These are phyloP conservation scores for Triplophysa tibetana DNA, from an alignment of 2,113 vertebrate genomes.

Conservation along the genomic window DNA sequence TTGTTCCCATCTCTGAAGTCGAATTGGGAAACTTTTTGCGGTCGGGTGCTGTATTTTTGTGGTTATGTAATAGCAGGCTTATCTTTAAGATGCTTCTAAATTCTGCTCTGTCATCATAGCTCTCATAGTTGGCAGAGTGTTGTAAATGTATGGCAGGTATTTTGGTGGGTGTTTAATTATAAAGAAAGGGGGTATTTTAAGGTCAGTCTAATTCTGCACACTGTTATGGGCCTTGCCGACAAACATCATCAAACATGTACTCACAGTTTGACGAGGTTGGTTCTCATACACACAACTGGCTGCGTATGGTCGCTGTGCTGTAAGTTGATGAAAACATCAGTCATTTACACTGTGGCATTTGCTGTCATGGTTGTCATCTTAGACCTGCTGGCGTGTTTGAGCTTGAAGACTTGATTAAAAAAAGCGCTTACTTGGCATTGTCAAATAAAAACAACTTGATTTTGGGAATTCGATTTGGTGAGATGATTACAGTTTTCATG, in stretches of 20 bases:
- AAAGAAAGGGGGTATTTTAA: constrained; percentile 6
- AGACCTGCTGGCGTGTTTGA: not conserved
- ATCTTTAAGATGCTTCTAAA: constrained; percentile 36
- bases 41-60: constrained; percentile 59
- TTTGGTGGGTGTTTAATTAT: constrained; percentile 33
- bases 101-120: constrained; percentile 53
- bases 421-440: not conserved
- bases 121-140: constrained; percentile 50
- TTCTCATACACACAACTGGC: not conserved
- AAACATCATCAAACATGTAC: constrained; percentile 13
- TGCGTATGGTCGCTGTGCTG: not conserved
- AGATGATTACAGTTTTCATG: constrained; percentile 21
- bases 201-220: not conserved
- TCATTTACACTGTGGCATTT: not conserved
- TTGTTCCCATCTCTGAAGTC: constrained; percentile 21
- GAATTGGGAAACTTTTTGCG: constrained; percentile 50
- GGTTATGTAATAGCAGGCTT: constrained; percentile 58
- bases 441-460: not conserved
- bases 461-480: not conserved
- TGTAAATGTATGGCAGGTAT: constrained; percentile 47
- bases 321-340: not conserved
- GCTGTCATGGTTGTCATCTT: not conserved
- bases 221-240: not conserved
- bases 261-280: not conserved
- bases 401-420: not conserved